Evolutionary conservation across 2,888 invertebrate species (phyloP).

Genomic region (Apamea sordens): DNA sequence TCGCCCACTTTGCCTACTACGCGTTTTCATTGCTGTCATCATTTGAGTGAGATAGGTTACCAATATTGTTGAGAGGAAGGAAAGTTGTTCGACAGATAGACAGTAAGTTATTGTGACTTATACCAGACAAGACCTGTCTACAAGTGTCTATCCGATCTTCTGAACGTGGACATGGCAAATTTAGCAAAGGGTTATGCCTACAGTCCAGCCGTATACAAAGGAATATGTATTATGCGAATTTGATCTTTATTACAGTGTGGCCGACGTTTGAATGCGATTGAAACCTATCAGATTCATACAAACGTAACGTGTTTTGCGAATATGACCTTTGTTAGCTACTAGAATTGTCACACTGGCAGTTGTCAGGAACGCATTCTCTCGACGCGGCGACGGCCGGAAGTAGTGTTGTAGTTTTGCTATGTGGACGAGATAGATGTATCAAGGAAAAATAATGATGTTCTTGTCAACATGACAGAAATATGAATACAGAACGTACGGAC

Average conservation of each 20-base stretch:
- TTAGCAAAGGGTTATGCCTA: too few relatives aligned
- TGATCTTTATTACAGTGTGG: too few relatives aligned
- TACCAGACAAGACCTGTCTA: conserved; percentile 17
- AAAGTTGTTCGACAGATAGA: conserved; percentile 24
- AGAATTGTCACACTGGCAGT: not conserved
- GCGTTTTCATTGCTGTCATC: conserved; percentile 43
- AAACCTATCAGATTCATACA: too few relatives aligned
- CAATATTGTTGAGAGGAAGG: conserved; percentile 31
- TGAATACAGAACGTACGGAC: not conserved
- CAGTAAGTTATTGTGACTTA: conserved; percentile 5
- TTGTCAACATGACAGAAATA: not conserved
- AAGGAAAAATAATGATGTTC: not conserved
- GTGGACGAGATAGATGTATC: not conserved
- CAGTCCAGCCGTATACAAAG: not conserved
- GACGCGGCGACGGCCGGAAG: too few relatives aligned
- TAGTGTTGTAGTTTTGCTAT: not conserved
- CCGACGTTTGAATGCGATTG: not conserved
- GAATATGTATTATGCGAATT: not conserved
- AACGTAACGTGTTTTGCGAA: too few relatives aligned
- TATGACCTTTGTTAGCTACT: not conserved
- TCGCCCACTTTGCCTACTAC: not conserved
- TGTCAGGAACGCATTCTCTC: not conserved
- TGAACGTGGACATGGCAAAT: not conserved
- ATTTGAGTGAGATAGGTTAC: conserved; percentile 44
- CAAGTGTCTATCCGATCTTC: not conserved